phyloP scores from a whole-genome alignment of 1,140 invertebrate genomes.

The Drosophila subobscura region DNA sequence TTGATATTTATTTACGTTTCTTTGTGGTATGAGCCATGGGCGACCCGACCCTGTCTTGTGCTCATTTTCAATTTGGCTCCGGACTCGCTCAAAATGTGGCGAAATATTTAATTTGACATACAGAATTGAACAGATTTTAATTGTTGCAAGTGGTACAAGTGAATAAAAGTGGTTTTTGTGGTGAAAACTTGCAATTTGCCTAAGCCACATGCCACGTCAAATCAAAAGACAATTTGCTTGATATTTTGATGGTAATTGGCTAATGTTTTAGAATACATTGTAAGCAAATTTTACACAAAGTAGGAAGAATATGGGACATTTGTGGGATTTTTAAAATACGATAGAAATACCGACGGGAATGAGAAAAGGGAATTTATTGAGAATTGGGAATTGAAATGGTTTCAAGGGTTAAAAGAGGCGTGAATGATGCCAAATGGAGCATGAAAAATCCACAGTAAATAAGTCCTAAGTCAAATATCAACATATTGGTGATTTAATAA shows the following conservation, averaged over 20 bases:
- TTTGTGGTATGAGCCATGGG: neutral
- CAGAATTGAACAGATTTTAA: slow-evolving; percentile 42
- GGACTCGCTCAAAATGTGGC: slow-evolving; percentile 55
- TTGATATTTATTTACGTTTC: slow-evolving; percentile 38
- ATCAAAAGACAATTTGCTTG: too few species aligned
- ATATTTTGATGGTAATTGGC: too few species aligned
- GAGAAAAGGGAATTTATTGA: too few species aligned
- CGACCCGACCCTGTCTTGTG: slow-evolving; percentile 18
- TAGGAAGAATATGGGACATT: neutral
- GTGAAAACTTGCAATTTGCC: too few species aligned
- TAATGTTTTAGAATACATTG: slow-evolving; percentile 2
- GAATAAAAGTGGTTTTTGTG: too few species aligned
- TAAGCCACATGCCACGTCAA: too few species aligned
- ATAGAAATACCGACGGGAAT: neutral
- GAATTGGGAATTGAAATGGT: slow-evolving; percentile 16
- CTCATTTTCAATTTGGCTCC: slow-evolving; percentile 61
- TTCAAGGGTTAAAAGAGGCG: neutral
- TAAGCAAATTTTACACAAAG: slow-evolving; percentile 25
- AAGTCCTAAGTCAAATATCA: too few species aligned
- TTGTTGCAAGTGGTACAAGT: slow-evolving; percentile 24
- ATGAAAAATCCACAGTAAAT: too few species aligned
- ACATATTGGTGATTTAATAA: too few species aligned
- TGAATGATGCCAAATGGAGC: too few species aligned
- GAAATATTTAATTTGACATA: slow-evolving; percentile 53
- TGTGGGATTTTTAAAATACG: too few species aligned